Base-by-base conservation (phyloP, 2,888 invertebrate genomes). In the Andricus curvator region DNA sequence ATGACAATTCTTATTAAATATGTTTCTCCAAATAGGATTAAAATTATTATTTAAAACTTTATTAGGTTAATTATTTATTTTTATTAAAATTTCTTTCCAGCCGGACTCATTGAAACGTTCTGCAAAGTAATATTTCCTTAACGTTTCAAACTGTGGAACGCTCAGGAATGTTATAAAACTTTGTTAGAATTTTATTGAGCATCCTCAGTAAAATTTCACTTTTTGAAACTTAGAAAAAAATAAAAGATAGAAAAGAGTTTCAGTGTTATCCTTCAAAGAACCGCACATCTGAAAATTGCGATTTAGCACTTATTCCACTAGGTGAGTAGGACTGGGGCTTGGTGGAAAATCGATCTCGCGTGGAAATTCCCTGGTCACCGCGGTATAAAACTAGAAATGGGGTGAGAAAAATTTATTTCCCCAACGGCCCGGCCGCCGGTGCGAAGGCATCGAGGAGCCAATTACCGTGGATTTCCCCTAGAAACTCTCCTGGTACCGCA, bases 321-420 rank as follows among this genome's bases (percentile, higher is more conserved):
- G 67, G 44, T 44, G 15, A 67, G 22, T 22, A 44, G 25, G 67
- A 44, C 25, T 67, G 25, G 41, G 22, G 22, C 22, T 22, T 67
- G 41, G 67, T 67, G 44, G 67, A 67, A 67, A 67, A 67, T 67
- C 67, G 67, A 67, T 44, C 22, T n/a, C 44, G 67, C 44, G 67
- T 67, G 41, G 67, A 67, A 44, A 67, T 67, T 80, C 80, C n/a
- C 33, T 17, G 13, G 29, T 48, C 60, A 15, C n/a, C 66, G 29
- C 22, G 78, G 67, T 44, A 67, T 67, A 44, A 67, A 67, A 67
- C 67, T 66, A 13, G 60, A 79, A 81, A 82, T 83, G 81, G 65
- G 68, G 77, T 80, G 81, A 78, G 82, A 79, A 65, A 83, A 80
- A 85, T 85, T 81, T 82, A 85, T 84, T 85, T 83, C 78, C 64